Conservation (phyloP, 2,113 vertebrate genomes). For the Porphyrio hochstetteri region DNA sequence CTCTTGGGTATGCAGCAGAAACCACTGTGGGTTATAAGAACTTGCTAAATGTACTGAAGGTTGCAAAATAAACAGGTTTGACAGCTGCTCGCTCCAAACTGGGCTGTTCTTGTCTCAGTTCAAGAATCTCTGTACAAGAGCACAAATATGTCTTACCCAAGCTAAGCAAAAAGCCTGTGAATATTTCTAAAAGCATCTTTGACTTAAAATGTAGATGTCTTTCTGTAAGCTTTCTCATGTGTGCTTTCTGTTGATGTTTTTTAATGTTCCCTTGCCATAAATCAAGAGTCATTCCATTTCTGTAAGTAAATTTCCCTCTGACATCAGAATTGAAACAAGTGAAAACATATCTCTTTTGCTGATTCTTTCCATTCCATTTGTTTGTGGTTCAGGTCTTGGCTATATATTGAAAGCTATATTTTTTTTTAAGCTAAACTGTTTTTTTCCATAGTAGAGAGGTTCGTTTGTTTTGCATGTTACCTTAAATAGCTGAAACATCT, state of each 20-base stretch:
- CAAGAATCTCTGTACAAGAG: not conserved
- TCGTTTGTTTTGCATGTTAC: not conserved
- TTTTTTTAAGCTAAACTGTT: not conserved
- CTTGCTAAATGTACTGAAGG: not conserved
- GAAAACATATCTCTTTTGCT: not conserved
- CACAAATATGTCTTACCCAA: not conserved
- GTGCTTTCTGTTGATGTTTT: not conserved
- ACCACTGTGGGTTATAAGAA: not conserved
- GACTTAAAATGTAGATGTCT: not conserved
- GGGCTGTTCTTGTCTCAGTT: not conserved
- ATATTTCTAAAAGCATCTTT: not conserved
- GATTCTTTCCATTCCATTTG: not conserved
- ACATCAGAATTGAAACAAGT: not conserved
- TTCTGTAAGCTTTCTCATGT: not conserved
- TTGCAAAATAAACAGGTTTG: constrained; percentile 29
- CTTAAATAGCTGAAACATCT: not conserved
- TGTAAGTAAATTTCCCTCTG: not conserved
- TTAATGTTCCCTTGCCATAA: not conserved
- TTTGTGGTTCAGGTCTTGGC: not conserved
- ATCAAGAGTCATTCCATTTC: not conserved
- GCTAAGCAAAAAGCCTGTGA: not conserved
- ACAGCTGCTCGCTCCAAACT: not conserved
- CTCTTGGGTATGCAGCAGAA: not conserved
- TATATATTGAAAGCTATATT: not conserved
- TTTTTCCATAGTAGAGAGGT: not conserved